Conservation (phyloP, 2,888 invertebrate genomes). For the Agrenia bidenticulata region DNA sequence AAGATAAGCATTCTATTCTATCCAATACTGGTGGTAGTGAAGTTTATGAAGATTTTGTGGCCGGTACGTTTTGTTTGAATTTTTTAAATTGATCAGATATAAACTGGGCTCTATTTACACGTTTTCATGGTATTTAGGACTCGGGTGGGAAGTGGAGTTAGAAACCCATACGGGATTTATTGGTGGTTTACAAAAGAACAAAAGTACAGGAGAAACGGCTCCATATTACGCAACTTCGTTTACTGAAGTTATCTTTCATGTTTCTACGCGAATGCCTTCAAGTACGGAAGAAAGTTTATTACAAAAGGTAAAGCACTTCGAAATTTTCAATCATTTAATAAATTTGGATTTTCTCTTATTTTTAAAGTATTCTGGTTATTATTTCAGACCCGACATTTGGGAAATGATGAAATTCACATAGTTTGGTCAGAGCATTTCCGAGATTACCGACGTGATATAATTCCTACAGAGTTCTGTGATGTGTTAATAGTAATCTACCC, state of each 20-base stretch:
- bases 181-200: slow-evolving; percentile 88
- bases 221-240: slow-evolving; percentile 94
- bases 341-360: slow-evolving; percentile 24
- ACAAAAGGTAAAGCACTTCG: slow-evolving; percentile 67
- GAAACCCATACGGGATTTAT: slow-evolving; percentile 93
- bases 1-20: slow-evolving; percentile 90
- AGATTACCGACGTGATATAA: slow-evolving; percentile 92
- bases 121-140: slow-evolving; percentile 56
- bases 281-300: slow-evolving; percentile 82
- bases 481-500: slow-evolving; percentile 96
- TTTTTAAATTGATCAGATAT: no score
- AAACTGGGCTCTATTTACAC: no score
- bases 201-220: slow-evolving; percentile 86
- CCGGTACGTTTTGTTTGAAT: slow-evolving; percentile 52
- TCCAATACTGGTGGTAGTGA: slow-evolving; percentile 89
- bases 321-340: slow-evolving; percentile 10
- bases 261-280: slow-evolving; percentile 94
- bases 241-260: slow-evolving; percentile 93
- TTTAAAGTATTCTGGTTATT: slow-evolving; percentile 16
- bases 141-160: slow-evolving; percentile 83
- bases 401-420: slow-evolving; percentile 88
- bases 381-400: slow-evolving; percentile 83
- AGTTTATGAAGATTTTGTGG: slow-evolving; percentile 85
- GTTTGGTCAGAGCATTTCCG: slow-evolving; percentile 98
- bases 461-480: slow-evolving; percentile 99